Evolutionary conservation across 2,888 invertebrate species (phyloP).

Genomic region (Drosophila ezoana): DNA sequence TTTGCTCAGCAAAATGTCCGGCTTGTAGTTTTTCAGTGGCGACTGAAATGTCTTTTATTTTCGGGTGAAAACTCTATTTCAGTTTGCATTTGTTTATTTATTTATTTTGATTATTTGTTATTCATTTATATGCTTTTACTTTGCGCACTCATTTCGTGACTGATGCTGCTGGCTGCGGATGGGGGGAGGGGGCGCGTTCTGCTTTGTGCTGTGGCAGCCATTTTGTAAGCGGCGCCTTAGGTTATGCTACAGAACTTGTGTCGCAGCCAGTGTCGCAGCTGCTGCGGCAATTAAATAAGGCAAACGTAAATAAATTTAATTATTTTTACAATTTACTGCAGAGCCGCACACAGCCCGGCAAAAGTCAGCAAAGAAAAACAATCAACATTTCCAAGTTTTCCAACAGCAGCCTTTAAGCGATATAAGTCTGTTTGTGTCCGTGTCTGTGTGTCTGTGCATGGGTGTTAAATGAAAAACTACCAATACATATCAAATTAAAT

Average conservation of each 20-base stretch:
- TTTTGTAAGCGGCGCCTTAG: conserved; percentile 47
- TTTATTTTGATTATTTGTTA: conserved; percentile 60
- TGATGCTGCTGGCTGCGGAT: too few relatives aligned
- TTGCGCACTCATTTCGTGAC: conserved; percentile 29
- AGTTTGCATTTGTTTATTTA: conserved; percentile 51
- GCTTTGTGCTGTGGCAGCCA: conserved; percentile 29
- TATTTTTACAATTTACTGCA: conserved; percentile 71
- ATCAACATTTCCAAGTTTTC: conserved; percentile 54
- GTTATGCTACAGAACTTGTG: conserved; percentile 29
- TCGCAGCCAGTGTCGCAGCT: conserved; percentile 43
- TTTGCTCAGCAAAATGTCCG: conserved; percentile 39
- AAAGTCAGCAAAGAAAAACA: conserved; percentile 74
- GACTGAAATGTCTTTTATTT: conserved; percentile 46
- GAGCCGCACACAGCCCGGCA: conserved; percentile 29
- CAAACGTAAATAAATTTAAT: conserved; percentile 75
- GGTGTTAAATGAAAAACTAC: conserved; percentile 50
- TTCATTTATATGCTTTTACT: conserved; percentile 63
- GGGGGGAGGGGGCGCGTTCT: neutral
- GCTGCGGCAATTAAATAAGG: conserved; percentile 67
- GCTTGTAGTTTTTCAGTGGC: conserved; percentile 27
- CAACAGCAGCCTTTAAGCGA: conserved; percentile 33
- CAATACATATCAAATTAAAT: conserved; percentile 41
- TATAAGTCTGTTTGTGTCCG: neutral
- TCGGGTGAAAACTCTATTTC: conserved; percentile 46
- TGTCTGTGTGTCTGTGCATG: conserved; percentile 7